These are phyloP conservation scores for Tinamus major DNA, from an alignment of 2,797 vertebrate genomes.

Conservation along the genomic window DNA sequence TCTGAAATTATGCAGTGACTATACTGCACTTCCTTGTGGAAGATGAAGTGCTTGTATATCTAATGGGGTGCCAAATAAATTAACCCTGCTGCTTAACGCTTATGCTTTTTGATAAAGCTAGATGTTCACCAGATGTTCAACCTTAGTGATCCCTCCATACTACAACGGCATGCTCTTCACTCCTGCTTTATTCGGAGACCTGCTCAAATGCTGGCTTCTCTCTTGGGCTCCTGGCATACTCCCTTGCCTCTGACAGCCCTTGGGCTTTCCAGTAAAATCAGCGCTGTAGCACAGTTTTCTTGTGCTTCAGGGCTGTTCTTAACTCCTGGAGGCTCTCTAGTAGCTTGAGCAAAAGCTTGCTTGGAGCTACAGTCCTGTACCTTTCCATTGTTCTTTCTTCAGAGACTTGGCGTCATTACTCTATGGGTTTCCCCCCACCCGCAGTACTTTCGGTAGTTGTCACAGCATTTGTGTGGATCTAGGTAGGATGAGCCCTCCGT, in stretches of 20 bases:
- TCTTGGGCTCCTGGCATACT: not conserved
- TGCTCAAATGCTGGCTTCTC: not conserved
- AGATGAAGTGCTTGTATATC: not conserved
- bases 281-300: not conserved
- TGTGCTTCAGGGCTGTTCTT: not conserved
- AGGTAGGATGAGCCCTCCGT: not conserved
- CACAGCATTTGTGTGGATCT: not conserved
- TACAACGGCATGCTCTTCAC: not conserved
- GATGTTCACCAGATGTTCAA: not conserved
- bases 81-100: not conserved
- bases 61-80: not conserved
- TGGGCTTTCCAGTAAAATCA: not conserved
- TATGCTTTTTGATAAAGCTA: not conserved
- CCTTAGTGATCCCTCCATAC: not conserved
- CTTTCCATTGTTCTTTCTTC: not conserved
- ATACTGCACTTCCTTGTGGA: not conserved
- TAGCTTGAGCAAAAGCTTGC: not conserved
- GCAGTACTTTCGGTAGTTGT: not conserved
- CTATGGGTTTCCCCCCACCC: not conserved
- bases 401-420: not conserved
- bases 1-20: not conserved
- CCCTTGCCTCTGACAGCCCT: not conserved
- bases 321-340: not conserved
- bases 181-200: not conserved
- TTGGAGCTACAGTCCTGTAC: not conserved